phyloP scores from a whole-genome alignment of 2,888 invertebrate genomes.

The Zaprionus obscuricornis region DNA sequence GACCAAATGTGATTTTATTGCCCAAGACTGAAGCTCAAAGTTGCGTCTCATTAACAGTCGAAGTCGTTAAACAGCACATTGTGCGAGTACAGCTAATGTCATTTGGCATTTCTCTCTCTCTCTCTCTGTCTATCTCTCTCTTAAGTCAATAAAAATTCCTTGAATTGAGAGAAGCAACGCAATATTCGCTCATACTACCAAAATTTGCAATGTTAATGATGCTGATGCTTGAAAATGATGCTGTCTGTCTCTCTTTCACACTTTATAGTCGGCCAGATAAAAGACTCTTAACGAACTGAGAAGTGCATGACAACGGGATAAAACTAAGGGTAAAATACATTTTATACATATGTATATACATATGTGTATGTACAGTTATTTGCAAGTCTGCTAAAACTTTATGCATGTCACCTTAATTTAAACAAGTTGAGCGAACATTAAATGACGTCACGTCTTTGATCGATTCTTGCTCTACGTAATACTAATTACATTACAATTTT shows the following conservation, averaged over 20 bases:
- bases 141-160: slow-evolving; percentile 59
- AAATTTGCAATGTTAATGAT: slow-evolving; percentile 59
- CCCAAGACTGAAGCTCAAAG: slow-evolving; percentile 33
- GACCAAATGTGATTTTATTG: slow-evolving; percentile 66
- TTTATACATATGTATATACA: too few species aligned
- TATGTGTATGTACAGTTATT: too few species aligned
- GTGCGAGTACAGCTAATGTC: slow-evolving; percentile 50
- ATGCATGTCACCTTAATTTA: too few species aligned
- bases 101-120: slow-evolving; percentile 26
- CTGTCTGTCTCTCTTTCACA: too few species aligned
- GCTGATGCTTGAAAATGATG: slow-evolving; percentile 27
- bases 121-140: not conserved
- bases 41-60: slow-evolving; percentile 72
- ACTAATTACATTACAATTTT: too few species aligned
- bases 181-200: slow-evolving; percentile 25
- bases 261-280: slow-evolving; percentile 50
- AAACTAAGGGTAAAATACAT: too few species aligned
- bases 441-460: too few species aligned
- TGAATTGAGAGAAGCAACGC: slow-evolving; percentile 7
- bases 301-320: slow-evolving; percentile 32
- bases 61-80: slow-evolving; percentile 71
- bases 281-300: slow-evolving; percentile 40
- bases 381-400: not conserved
- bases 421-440: too few species aligned
- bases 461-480: too few species aligned